These are phyloP conservation scores for Dromius quadrimaculatus DNA, from an alignment of 2,888 invertebrate genomes.

Conservation along the genomic window DNA sequence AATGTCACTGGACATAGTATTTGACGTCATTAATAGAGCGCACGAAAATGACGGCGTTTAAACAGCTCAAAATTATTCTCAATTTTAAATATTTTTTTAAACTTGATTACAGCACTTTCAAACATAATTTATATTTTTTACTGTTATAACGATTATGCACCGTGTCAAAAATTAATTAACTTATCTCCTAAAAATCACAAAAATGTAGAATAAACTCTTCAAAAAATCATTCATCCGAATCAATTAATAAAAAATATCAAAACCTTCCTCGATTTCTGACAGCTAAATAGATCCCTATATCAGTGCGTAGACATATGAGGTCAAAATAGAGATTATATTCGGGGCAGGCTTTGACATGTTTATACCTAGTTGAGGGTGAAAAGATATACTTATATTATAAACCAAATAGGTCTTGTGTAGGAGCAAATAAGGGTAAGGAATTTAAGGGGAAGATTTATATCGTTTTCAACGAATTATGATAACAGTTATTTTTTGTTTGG, in stretches of 20 bases:
- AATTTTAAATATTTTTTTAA: too few relatives aligned
- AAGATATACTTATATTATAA: background rate
- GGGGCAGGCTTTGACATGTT: slow-evolving; percentile 43
- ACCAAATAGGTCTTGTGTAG: background rate
- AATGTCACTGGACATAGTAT: too few relatives aligned
- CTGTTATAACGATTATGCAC: too few relatives aligned
- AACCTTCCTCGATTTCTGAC: slow-evolving; percentile 1
- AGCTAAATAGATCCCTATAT: background rate
- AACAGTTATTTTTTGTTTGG: slow-evolving; percentile 31
- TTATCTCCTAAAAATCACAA: slow-evolving; percentile 26
- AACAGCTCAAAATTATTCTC: too few relatives aligned
- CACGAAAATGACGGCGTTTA: too few relatives aligned
- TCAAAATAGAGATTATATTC: slow-evolving; percentile 49
- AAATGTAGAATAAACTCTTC: slow-evolving; percentile 36
- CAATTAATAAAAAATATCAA: slow-evolving; percentile 42
- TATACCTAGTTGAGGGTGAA: slow-evolving; percentile 38
- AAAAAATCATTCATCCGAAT: slow-evolving; percentile 18
- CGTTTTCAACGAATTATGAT: slow-evolving; percentile 40
- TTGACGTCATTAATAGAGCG: too few relatives aligned
- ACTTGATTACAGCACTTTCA: too few relatives aligned
- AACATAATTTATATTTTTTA: too few relatives aligned
- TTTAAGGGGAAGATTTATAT: slow-evolving; percentile 13
- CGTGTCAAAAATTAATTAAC: too few relatives aligned
- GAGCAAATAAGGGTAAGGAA: background rate
- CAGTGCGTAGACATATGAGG: slow-evolving; percentile 31